These are phyloP conservation scores for Ramazzottius varieornatus DNA, from an alignment of 2,888 invertebrate species.

Conservation along the genomic window DNA sequence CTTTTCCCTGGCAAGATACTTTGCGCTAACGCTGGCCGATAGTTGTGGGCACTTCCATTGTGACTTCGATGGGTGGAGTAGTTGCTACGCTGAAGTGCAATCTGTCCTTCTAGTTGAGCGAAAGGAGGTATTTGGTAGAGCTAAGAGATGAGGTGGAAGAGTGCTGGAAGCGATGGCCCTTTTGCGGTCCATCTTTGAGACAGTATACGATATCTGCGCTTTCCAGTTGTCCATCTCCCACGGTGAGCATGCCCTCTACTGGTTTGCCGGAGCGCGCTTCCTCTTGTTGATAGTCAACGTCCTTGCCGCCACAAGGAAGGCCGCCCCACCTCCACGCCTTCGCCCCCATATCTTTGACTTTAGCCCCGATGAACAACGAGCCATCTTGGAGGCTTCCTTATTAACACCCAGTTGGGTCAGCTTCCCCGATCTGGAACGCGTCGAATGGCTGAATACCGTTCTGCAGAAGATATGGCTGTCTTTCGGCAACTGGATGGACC, in stretches of 20 bases:
- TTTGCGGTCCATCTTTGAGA: not conserved
- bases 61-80: no score
- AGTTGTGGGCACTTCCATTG: no score
- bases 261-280: not conserved
- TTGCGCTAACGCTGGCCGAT: no score
- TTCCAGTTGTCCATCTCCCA: not conserved
- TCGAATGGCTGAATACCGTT: slow-evolving; percentile 21
- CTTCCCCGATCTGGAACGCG: slow-evolving; percentile 20
- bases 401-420: slow-evolving; percentile 10
- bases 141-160: no score
- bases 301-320: not conserved
- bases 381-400: not conserved
- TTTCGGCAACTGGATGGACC: not conserved
- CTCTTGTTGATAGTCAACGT: not conserved
- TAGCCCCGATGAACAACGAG: not conserved
- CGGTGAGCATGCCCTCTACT: not conserved
- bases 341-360: not conserved
- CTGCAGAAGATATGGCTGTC: slow-evolving; percentile 13
- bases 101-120: no score
- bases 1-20: no score
- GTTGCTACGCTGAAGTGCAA: no score
- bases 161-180: no score
- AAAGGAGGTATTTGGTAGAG: no score
- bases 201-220: not conserved
- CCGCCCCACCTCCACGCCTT: not conserved